phyloP scores from a whole-genome alignment of 1,140 invertebrate genomes.

The Heliconius congener region DNA sequence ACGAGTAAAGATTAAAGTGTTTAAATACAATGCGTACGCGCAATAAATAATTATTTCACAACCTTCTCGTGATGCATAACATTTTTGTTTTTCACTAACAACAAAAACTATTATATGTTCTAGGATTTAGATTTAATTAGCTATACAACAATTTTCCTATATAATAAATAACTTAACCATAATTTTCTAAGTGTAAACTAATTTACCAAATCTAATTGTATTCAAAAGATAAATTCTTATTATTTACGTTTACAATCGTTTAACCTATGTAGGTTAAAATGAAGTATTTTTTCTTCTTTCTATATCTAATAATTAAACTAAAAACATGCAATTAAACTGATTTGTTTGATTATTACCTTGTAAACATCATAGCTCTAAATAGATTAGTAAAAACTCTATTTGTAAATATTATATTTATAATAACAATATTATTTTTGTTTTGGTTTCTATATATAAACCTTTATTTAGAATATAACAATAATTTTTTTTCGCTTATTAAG shows the following conservation, averaged over 20 bases:
- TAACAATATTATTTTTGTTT: no score
- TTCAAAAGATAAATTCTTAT: no score
- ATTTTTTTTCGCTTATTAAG: neutral
- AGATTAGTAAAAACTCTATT: no score
- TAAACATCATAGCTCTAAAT: neutral
- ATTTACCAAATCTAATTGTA: no score
- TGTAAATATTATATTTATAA: no score
- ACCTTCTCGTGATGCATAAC: neutral
- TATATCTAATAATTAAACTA: neutral
- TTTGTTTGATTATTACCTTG: slow-evolving; percentile 16
- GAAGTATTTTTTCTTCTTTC: neutral
- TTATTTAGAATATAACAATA: neutral
- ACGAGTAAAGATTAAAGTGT: neutral
- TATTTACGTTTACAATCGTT: no score
- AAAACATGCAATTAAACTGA: neutral
- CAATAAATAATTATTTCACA: neutral
- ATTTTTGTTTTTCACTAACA: neutral
- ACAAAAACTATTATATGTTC: neutral
- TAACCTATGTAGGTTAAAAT: no score
- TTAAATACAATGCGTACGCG: neutral
- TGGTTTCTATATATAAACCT: neutral
- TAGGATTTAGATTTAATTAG: neutral
- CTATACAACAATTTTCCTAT: neutral
- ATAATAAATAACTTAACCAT: neutral
- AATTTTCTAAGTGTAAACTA: neutral